Evolutionary conservation across 2,113 vertebrate genomes (phyloP), one percentile per base, ranked within the genome.

Genomic region (Paraplagusia blochii): DNA sequence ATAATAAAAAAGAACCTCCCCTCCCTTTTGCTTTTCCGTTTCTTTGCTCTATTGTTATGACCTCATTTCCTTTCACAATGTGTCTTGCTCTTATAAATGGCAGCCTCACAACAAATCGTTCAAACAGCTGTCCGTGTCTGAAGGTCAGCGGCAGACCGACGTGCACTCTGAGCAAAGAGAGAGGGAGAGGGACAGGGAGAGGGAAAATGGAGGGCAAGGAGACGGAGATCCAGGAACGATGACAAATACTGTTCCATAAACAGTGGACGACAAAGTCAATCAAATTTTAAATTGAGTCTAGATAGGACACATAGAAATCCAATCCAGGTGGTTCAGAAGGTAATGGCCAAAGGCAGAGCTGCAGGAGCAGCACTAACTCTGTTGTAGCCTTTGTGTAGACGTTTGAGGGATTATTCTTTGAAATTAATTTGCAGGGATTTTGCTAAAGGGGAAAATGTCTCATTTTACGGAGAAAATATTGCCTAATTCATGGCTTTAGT

Each of bases 61-160:
- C 58, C 18, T 36, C 4, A 44, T 69, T 66, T 67, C 58, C 59
- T 47, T 58, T 16, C 36, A 56, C 53, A 61, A 59, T 51, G 51
- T 48, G 15, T 60, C 18, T 62, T 55, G 16, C 7, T 43, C 12
- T 14, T 47, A 38, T 48, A 53, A 57, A 46, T 43, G 55, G 42
- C 44, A 60, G 43, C 16, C 36, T 17, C 18, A 40, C 12, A 48
- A 46, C 22, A 48, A 38, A 48, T 58, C 17, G 54, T 65, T 63
- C 42, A 58, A 40, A 16, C 12, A 59, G 46, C 48, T 60, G 47
- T 45, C 43, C 48, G 17, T 51, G 36, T 74, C 11, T 65, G 66
- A 71, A 80, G 72, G 77, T 69, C 68, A 73, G 51, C 2, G n/a
- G 43, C 47, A 53, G 29, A 18, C 60, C 57, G 52, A 61, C 44